Evolutionary conservation across 2,888 invertebrate genomes (phyloP).

Genomic region (Eupeodes latifasciatus): DNA sequence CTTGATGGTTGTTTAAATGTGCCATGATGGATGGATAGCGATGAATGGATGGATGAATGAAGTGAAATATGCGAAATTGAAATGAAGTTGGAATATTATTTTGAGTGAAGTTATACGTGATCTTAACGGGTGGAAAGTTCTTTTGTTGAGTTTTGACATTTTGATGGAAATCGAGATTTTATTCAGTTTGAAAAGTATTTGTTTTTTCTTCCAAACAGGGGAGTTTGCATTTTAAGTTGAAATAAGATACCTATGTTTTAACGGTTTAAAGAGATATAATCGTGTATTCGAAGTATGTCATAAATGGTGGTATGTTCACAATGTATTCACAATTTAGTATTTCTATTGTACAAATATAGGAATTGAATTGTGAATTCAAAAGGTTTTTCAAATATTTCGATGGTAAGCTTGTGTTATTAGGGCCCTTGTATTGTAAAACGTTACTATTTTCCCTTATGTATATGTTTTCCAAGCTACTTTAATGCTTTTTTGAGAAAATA

Average conservation of each 20-base stretch:
- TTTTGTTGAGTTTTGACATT: conserved; percentile 14
- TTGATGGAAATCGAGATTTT: conserved; percentile 13
- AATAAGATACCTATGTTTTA: neutral
- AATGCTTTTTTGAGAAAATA: too few species aligned
- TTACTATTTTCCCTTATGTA: too few species aligned
- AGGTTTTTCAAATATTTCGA: too few species aligned
- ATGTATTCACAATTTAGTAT: too few species aligned
- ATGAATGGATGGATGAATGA: conserved; percentile 17
- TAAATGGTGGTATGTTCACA: too few species aligned
- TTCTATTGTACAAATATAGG: too few species aligned
- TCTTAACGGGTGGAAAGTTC: conserved; percentile 19
- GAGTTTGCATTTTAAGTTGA: neutral
- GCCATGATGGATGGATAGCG: conserved; percentile 44
- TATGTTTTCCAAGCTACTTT: too few species aligned
- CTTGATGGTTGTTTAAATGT: conserved; percentile 37
- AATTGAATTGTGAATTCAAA: too few species aligned
- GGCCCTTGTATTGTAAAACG: too few species aligned
- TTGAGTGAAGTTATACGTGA: conserved; percentile 11
- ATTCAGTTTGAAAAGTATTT: neutral
- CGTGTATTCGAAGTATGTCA: neutral
- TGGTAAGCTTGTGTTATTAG: too few species aligned
- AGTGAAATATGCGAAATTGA: conserved; percentile 19
- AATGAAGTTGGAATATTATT: conserved; percentile 49
- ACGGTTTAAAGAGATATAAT: neutral
- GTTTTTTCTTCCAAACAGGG: neutral